A percentile compares a stretch with the other conserved stretches of the same genome.
These are phyloP conservation scores for Ctenodactylus gundi DNA, from an alignment of 2,113 vertebrate genomes.

Conservation along the genomic window DNA sequence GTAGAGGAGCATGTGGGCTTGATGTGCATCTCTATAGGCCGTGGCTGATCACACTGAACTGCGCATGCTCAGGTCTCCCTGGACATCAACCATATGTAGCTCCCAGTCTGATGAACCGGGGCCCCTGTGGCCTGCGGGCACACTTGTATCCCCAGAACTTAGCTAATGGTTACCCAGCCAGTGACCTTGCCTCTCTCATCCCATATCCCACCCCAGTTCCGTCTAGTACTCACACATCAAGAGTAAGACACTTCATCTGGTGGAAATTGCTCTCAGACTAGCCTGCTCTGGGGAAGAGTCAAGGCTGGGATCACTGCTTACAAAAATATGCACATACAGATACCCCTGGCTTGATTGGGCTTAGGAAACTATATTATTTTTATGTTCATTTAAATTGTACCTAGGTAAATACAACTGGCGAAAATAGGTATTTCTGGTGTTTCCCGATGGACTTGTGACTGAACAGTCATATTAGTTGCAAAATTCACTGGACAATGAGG, in stretches of 20 bases:
- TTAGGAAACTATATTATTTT: conserved; percentile 35
- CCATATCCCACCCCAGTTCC: conserved; percentile 48
- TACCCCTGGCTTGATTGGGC: conserved; percentile 1
- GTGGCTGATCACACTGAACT: background rate
- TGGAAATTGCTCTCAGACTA: conserved; percentile 12
- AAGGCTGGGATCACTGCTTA: background rate
- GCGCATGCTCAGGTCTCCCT: background rate
- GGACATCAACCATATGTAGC: background rate
- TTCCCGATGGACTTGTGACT: background rate
- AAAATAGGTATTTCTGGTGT: conserved; percentile 10
- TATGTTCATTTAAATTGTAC: background rate
- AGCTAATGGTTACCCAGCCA: conserved; percentile 43
- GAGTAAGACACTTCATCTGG: conserved; percentile 27
- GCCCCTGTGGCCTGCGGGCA: conserved; percentile 26
- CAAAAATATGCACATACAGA: conserved; percentile 40
- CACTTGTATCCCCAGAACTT: conserved; percentile 19
- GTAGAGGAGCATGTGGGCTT: background rate
- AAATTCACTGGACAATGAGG: background rate
- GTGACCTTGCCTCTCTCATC: conserved; percentile 23
- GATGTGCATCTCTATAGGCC: background rate
- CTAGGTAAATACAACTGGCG: background rate
- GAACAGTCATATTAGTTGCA: background rate
- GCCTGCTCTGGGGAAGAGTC: background rate
- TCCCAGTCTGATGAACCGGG: background rate
- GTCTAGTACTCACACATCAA: conserved; percentile 16